Percentiles rank a stretch among this genome's conserved stretches.
phyloP scores from a whole-genome alignment of 1,140 invertebrate genomes.

The Neocloeon triangulifer region DNA sequence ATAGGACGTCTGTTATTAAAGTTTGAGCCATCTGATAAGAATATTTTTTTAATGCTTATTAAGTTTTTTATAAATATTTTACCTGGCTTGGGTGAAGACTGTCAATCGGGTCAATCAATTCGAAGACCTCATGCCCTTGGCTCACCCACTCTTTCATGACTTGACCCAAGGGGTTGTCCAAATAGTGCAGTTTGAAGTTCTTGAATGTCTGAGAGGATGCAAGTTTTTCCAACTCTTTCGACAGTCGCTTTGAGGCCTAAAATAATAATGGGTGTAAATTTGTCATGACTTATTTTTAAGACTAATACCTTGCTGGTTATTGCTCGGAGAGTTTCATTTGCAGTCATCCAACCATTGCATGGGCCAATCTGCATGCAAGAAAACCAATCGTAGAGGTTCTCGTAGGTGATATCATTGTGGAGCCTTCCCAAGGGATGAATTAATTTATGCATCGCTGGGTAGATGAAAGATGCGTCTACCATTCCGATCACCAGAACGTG shows the following conservation, averaged over 20 bases:
- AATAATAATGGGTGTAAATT: slow-evolving; percentile 1
- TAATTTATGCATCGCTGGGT: slow-evolving; percentile 17
- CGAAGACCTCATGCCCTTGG: slow-evolving; percentile 16
- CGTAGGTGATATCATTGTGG: slow-evolving; percentile 19
- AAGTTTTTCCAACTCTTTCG: slow-evolving; percentile 16
- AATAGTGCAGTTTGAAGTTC: slow-evolving; percentile 19
- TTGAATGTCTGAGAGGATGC: slow-evolving; percentile 13
- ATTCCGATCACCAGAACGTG: slow-evolving; percentile 22
- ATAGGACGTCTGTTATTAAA: slow-evolving; percentile 16
- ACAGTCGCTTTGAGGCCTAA: slow-evolving; percentile 17
- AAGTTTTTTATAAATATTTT: not conserved
- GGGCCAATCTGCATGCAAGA: slow-evolving; percentile 24
- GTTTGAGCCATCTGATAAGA: slow-evolving; percentile 13
- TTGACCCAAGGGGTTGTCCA: slow-evolving; percentile 18
- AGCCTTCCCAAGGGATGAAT: slow-evolving; percentile 22
- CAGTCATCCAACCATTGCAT: slow-evolving; percentile 23
- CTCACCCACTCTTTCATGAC: slow-evolving; percentile 17
- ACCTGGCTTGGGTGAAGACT: slow-evolving; percentile 27
- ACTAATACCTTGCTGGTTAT: slow-evolving; percentile 14
- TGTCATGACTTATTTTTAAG: not conserved
- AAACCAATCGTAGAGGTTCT: slow-evolving; percentile 22
- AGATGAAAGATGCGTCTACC: slow-evolving; percentile 22
- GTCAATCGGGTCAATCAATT: slow-evolving; percentile 24
- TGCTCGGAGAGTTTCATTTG: slow-evolving; percentile 18
- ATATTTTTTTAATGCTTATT: not conserved